Conservation (phyloP, 2,888 invertebrate genomes). For the Philonicus albiceps region DNA sequence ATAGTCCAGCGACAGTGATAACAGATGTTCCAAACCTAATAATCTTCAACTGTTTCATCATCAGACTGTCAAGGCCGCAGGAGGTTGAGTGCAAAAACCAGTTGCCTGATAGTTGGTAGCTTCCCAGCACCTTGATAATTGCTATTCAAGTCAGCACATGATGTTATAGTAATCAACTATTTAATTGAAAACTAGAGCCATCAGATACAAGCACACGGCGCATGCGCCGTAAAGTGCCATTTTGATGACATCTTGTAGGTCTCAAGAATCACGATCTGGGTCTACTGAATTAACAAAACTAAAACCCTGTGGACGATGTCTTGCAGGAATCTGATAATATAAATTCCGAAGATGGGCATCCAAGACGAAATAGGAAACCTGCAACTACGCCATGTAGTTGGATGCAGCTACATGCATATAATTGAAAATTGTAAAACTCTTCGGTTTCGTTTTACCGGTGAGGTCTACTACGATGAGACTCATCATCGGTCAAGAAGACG, state of each 20-base stretch:
- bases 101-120: background rate
- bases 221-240: conserved; percentile 21
- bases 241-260: conserved; percentile 14
- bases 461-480: background rate
- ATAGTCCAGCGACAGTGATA: background rate
- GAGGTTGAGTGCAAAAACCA: background rate
- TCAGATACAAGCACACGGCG: background rate
- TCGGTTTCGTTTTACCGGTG: background rate
- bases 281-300: background rate
- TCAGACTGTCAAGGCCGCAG: background rate
- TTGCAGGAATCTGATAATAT: conserved; percentile 21
- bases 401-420: conserved; percentile 7
- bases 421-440: conserved; percentile 30
- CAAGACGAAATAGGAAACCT: conserved; percentile 38
- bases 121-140: background rate
- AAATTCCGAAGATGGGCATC: conserved; percentile 35
- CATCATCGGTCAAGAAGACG: conserved; percentile 13
- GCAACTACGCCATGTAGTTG: background rate
- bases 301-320: background rate
- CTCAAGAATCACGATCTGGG: background rate
- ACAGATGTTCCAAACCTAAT: background rate
- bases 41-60: background rate
- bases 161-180: background rate
- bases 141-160: background rate
- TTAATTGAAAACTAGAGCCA: background rate